Base-by-base conservation (phyloP, 1,140 invertebrate species). In the Drosophila serrata region DNA sequence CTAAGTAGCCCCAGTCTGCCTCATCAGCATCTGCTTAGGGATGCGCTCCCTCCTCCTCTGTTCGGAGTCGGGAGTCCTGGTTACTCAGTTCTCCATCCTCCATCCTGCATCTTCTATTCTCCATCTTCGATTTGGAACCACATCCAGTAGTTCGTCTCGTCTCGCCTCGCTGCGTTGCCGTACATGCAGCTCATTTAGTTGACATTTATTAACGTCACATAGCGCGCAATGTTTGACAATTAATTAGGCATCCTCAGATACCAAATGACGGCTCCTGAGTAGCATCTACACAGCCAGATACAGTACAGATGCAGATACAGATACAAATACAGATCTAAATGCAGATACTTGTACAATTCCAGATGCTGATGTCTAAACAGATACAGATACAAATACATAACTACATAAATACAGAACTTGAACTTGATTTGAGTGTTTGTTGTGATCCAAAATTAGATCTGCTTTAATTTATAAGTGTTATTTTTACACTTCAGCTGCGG, bases 111-210 rank as follows among this genome's bases (percentile, higher is more conserved):
- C 27, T 60, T 55, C 31, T 6, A n/a, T 48, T 4, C 24, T 6
- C 24, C 46, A 48, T 48, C 46, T 24, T 49, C 24, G 15, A 29
- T 12, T 24, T 4, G 2, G 45, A 22, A 62, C 56, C 65, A 49
- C 68, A 72, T 70, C 49, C 46, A 69, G 65, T 67, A 69, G 65
- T 67, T 69, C 62, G 65, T 69, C 61, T 69, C 65, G 65, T 69
- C 65, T 69, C 65, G 65, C 65, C 53, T 72, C 55, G 67, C 75
- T 55, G 60, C 60, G 59, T 43, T 64, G 29, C 37, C 15, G 73
- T 82, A 88, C 84, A 82, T 88, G 84, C 84, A 88, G 84, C 84
- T 88, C 84, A 88, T 88, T 88, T 90, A 90, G 81, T 85, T 90
- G 85, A 90, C 85, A 90, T 90, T 90, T 90, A 90, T 90, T 81